Percentiles rank a stretch among this genome's conserved stretches.
Conservation (phyloP, 2,888 invertebrate genomes). For the Ditula angustiorana region DNA sequence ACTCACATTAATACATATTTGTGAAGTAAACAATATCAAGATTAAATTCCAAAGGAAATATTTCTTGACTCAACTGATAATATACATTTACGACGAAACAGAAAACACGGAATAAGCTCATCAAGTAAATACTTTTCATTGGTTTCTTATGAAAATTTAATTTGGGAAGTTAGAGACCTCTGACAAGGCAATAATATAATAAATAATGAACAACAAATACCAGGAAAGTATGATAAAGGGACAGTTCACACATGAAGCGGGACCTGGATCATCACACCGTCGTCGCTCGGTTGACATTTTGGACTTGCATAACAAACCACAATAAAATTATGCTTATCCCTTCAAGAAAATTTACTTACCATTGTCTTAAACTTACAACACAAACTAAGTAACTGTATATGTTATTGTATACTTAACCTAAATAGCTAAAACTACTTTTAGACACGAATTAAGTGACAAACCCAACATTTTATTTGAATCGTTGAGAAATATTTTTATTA, state of each 20-base stretch:
- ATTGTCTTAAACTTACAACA: slow-evolving; percentile 28
- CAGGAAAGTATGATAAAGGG: slow-evolving; percentile 8
- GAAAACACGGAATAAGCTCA: too few relatives aligned
- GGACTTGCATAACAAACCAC: slow-evolving; percentile 5
- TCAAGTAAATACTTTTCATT: too few relatives aligned
- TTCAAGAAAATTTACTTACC: slow-evolving; percentile 25
- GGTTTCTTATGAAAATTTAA: too few relatives aligned
- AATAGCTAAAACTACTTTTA: slow-evolving; percentile 3
- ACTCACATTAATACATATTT: not conserved
- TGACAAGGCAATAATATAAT: not conserved
- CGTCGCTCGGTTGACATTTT: slow-evolving; percentile 40
- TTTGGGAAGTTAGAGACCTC: too few relatives aligned
- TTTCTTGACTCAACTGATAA: slow-evolving; percentile 8
- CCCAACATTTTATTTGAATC: not conserved
- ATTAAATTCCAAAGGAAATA: slow-evolving; percentile 6
- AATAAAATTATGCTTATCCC: not conserved
- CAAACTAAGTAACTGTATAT: not conserved
- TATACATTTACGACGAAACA: too few relatives aligned
- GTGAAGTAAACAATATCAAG: slow-evolving; percentile 4
- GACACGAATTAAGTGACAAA: slow-evolving; percentile 3
- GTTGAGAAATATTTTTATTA: not conserved
- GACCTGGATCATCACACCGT: slow-evolving; percentile 38
- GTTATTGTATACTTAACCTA: slow-evolving; percentile 26
- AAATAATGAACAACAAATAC: slow-evolving; percentile 9
- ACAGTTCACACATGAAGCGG: slow-evolving; percentile 2